Conservation (phyloP, 2,888 invertebrate genomes). For the Aspidiotus rigidus region DNA sequence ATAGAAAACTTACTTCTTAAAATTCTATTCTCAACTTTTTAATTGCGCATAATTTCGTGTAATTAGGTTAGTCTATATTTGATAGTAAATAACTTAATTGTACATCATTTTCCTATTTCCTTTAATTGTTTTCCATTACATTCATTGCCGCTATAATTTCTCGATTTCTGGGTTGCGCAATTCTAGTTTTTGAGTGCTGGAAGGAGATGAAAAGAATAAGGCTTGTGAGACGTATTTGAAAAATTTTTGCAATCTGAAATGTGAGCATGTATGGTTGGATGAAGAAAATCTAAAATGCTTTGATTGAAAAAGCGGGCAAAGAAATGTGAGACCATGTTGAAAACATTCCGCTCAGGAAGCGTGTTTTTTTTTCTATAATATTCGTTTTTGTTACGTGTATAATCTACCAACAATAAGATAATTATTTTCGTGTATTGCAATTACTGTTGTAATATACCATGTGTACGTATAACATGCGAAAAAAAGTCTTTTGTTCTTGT, state of each 20-base stretch:
- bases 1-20: too few relatives aligned
- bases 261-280: background rate
- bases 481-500: constrained; percentile 15
- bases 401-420: too few relatives aligned
- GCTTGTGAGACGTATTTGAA: constrained; percentile 32
- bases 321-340: constrained; percentile 11
- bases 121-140: background rate
- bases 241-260: background rate
- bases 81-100: too few relatives aligned
- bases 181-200: constrained; percentile 20
- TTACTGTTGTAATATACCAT: too few relatives aligned
- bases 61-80: background rate
- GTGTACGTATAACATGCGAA: background rate
- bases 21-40: too few relatives aligned
- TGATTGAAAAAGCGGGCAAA: background rate
- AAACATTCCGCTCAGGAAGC: constrained; percentile 4
- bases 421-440: too few relatives aligned
- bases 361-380: too few relatives aligned
- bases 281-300: background rate
- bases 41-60: background rate
- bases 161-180: constrained; percentile 26
- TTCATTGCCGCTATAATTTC: constrained; percentile 15
- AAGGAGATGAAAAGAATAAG: constrained; percentile 18
- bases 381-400: too few relatives aligned
- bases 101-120: background rate